phyloP scores from a whole-genome alignment of 2,888 invertebrate genomes.

The Polyploca ridens region DNA sequence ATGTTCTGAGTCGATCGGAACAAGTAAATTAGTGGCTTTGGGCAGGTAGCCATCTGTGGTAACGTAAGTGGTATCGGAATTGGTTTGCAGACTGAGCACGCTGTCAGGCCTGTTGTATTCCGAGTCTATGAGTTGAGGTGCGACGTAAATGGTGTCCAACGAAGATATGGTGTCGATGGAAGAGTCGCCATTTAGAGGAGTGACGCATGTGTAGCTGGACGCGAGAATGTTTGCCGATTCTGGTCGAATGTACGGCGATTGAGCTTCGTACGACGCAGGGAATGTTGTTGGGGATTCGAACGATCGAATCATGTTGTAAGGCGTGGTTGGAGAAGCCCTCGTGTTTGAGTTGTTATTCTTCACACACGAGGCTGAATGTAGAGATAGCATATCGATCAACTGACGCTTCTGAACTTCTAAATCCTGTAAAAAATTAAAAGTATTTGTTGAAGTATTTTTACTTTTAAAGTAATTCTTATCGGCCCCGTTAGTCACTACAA shows the following conservation, averaged over 20 bases:
- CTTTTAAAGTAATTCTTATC: slow-evolving; percentile 34
- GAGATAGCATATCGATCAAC: slow-evolving; percentile 91
- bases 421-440: slow-evolving; percentile 79
- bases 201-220: slow-evolving; percentile 76
- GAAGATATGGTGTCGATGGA: slow-evolving; percentile 73
- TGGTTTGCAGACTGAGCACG: slow-evolving; percentile 70
- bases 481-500: slow-evolving; percentile 28
- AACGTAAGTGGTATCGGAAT: slow-evolving; percentile 61
- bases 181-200: slow-evolving; percentile 69
- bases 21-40: slow-evolving; percentile 75
- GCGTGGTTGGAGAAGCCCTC: slow-evolving; percentile 67
- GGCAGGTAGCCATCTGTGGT: slow-evolving; percentile 76
- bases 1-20: slow-evolving; percentile 81
- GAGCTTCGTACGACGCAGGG: slow-evolving; percentile 72
- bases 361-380: slow-evolving; percentile 89
- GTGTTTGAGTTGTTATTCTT: slow-evolving; percentile 76
- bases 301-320: slow-evolving; percentile 74
- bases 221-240: slow-evolving; percentile 82
- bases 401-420: slow-evolving; percentile 91
- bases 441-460: slow-evolving; percentile 1
- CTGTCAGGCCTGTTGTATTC: slow-evolving; percentile 78
- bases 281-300: slow-evolving; percentile 78
- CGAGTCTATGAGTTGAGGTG: slow-evolving; percentile 66
- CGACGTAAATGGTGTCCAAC: slow-evolving; percentile 69
- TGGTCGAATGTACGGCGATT: slow-evolving; percentile 80